phyloP scores from a whole-genome alignment of 1,140 invertebrate genomes.

The Drosophila ironensis region DNA sequence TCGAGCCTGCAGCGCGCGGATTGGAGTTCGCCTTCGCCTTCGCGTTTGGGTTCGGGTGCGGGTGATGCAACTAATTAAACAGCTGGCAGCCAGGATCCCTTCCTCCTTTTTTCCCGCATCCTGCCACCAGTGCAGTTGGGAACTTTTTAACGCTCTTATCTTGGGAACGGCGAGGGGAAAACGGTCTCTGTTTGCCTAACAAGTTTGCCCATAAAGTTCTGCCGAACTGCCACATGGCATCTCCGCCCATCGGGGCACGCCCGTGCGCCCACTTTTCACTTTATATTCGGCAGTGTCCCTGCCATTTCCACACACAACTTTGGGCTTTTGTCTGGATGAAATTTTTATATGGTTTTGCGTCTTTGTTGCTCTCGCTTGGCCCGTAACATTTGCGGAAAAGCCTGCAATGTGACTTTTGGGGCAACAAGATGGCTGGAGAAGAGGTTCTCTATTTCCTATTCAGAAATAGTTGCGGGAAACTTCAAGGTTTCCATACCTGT shows the following conservation, averaged over 20 bases:
- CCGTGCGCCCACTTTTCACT: not conserved
- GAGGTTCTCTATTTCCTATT: too few relatives aligned
- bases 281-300: not conserved
- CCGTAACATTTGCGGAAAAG: too few relatives aligned
- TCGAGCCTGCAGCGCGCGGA: conserved; percentile 17
- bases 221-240: conserved; percentile 46
- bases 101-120: not conserved
- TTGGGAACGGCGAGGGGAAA: not conserved
- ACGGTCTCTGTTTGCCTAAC: conserved; percentile 65
- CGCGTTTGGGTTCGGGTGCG: too few relatives aligned
- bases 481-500: too few relatives aligned
- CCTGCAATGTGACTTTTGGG: too few relatives aligned
- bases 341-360: conserved; percentile 20
- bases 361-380: conserved; percentile 24
- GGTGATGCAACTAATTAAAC: conserved; percentile 70
- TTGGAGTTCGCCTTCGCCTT: too few relatives aligned
- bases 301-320: conserved; percentile 12
- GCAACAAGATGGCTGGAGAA: too few relatives aligned
- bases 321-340: conserved; percentile 26
- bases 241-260: not conserved
- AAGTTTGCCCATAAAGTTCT: conserved; percentile 69
- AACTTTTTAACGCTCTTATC: conserved; percentile 70
- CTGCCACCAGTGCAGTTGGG: not conserved
- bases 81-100: conserved; percentile 17
- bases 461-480: too few relatives aligned